Evolutionary conservation across 2,113 vertebrate species (phyloP).

Genomic region (Lepidothrix coronata): DNA sequence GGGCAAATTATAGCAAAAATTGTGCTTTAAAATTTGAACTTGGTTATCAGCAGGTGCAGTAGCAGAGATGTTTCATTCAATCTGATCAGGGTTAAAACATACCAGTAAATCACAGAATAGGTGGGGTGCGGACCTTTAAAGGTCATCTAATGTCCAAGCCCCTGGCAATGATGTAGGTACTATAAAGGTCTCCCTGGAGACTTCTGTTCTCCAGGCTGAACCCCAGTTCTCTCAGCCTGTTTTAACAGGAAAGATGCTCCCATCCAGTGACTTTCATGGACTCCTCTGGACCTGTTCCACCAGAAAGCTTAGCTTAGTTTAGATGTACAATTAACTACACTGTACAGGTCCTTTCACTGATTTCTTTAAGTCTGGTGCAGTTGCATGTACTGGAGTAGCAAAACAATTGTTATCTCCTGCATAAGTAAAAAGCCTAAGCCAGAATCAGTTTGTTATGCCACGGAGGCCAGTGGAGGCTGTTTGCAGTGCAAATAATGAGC

Average conservation of each 20-base stretch:
- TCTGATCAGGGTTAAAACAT: background rate
- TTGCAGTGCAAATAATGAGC: rapidly evolving
- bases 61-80: background rate
- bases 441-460: rapidly evolving
- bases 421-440: rapidly evolving
- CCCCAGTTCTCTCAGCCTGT: background rate
- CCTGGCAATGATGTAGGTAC: no score
- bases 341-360: rapidly evolving
- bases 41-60: rapidly evolving
- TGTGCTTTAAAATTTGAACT: background rate
- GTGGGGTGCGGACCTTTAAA: no score
- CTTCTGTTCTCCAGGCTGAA: background rate
- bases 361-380: background rate
- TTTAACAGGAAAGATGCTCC: background rate
- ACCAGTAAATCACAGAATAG: background rate
- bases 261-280: background rate
- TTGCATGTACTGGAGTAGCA: background rate
- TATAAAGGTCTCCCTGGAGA: rapidly evolving
- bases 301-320: background rate
- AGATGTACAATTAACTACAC: rapidly evolving
- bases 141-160: background rate
- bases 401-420: rapidly evolving
- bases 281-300: background rate
- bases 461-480: rapidly evolving
- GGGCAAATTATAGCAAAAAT: background rate